These are phyloP conservation scores for Solenopsis fugax DNA, from an alignment of 1,140 invertebrate species.

Conservation along the genomic window DNA sequence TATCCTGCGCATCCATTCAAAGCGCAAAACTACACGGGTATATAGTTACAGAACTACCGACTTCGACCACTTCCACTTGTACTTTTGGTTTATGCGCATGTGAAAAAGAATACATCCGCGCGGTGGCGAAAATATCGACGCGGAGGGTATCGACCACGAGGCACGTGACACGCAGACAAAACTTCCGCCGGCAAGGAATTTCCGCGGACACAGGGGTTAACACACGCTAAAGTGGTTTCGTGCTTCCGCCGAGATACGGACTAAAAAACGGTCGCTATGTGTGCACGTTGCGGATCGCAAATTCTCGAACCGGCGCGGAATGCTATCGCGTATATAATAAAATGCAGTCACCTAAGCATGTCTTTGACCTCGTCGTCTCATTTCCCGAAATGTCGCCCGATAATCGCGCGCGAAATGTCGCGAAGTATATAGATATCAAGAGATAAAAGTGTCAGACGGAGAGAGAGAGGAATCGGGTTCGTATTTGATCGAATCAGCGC, in stretches of 20 bases:
- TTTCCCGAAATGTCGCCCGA: slow-evolving; percentile 23
- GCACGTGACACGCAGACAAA: slow-evolving; percentile 22
- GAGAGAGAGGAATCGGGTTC: not conserved
- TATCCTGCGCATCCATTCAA: not conserved
- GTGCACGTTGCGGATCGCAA: slow-evolving; percentile 27
- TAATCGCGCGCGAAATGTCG: slow-evolving; percentile 20
- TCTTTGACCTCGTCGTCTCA: slow-evolving; percentile 18
- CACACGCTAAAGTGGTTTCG: slow-evolving; percentile 52
- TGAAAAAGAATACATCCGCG: slow-evolving; percentile 3
- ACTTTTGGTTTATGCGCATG: slow-evolving; percentile 25
- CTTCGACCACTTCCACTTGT: slow-evolving; percentile 26
- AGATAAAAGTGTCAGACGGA: slow-evolving; percentile 1
- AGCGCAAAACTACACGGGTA: not conserved
- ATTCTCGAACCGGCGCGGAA: not conserved
- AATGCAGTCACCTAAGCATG: not conserved
- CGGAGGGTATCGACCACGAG: not conserved
- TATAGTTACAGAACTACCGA: not conserved
- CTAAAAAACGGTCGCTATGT: slow-evolving; percentile 26
- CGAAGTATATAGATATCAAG: not conserved
- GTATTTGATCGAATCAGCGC: slow-evolving; percentile 12
- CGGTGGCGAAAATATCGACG: slow-evolving; percentile 22
- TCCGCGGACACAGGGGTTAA: slow-evolving; percentile 35
- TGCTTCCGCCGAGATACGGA: slow-evolving; percentile 40
- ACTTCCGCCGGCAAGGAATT: slow-evolving; percentile 15
- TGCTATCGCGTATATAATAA: slow-evolving; percentile 26